Evolutionary conservation across 2,113 vertebrate genomes (phyloP).

Genomic region (Xenopus laevis): DNA sequence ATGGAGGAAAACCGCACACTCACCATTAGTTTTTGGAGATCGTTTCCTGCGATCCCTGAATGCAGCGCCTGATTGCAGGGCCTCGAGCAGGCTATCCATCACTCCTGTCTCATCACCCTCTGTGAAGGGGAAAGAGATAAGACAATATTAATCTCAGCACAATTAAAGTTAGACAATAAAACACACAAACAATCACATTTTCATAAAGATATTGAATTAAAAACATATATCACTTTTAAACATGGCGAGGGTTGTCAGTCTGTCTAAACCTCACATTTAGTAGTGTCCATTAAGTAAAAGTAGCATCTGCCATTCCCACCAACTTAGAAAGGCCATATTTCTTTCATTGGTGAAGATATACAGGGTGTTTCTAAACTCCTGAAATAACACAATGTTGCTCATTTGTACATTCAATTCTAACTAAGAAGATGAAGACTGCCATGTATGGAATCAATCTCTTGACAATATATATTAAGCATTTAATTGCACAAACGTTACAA

Average conservation of each 20-base stretch:
- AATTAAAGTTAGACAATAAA: slow-evolving; percentile 48
- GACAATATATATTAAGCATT: neutral
- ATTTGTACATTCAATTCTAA: slow-evolving; percentile 34
- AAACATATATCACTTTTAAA: slow-evolving; percentile 44
- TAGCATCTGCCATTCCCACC: slow-evolving; percentile 51
- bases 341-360: slow-evolving; percentile 54
- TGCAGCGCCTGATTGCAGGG: slow-evolving; percentile 93
- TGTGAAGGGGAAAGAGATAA: slow-evolving; percentile 58
- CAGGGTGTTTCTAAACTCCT: slow-evolving; percentile 54
- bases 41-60: slow-evolving; percentile 95
- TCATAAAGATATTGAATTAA: slow-evolving; percentile 37
- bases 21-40: slow-evolving; percentile 75
- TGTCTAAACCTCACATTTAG: slow-evolving; percentile 46
- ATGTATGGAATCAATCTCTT: slow-evolving; percentile 46
- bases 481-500: too few relatives aligned
- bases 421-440: slow-evolving; percentile 46
- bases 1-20: slow-evolving; percentile 1
- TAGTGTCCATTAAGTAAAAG: slow-evolving; percentile 53
- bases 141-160: slow-evolving; percentile 49
- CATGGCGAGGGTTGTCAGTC: slow-evolving; percentile 47
- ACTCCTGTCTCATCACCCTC: slow-evolving; percentile 96
- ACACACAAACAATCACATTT: slow-evolving; percentile 47
- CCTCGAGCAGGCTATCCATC: slow-evolving; percentile 97
- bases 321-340: slow-evolving; percentile 50
- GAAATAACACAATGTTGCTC: slow-evolving; percentile 49